A percentile compares a stretch with the other conserved stretches of the same genome.
phyloP scores from a whole-genome alignment of 2,797 vertebrate genomes.

The Pristis pectinata region DNA sequence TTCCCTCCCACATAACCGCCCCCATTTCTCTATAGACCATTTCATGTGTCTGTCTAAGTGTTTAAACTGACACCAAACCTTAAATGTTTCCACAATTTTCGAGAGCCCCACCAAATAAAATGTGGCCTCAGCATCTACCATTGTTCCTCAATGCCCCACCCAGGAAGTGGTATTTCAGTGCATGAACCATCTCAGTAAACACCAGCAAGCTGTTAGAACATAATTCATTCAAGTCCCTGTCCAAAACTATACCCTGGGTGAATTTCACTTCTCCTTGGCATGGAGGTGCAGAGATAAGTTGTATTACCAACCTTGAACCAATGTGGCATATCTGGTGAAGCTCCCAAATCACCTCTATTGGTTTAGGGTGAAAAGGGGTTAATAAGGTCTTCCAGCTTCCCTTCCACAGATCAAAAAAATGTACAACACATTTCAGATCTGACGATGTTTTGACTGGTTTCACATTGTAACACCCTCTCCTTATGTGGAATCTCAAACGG shows the following conservation, averaged over 20 bases:
- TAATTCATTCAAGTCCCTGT: background rate
- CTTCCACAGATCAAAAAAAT: background rate
- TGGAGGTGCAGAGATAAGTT: background rate
- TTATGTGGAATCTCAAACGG: background rate
- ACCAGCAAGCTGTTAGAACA: background rate
- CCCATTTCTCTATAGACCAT: too few relatives aligned
- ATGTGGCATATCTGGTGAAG: too few relatives aligned
- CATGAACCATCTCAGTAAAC: background rate
- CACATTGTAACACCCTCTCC: background rate
- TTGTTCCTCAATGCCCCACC: background rate
- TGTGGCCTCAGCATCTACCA: too few relatives aligned
- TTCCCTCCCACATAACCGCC: too few relatives aligned
- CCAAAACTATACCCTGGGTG: background rate
- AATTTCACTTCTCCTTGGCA: background rate
- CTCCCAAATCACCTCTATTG: background rate
- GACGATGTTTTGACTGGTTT: background rate
- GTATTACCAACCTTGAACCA: background rate
- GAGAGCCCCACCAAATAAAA: too few relatives aligned
- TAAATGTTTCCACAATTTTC: too few relatives aligned
- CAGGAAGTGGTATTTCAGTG: background rate
- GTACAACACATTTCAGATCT: background rate
- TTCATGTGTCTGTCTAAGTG: too few relatives aligned
- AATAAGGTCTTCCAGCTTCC: background rate
- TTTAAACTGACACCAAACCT: too few relatives aligned
- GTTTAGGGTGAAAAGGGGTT: background rate